A percentile compares a stretch with the other conserved stretches of the same genome.
Evolutionary conservation across 2,797 vertebrate species (phyloP).

Genomic region (Galago senegalensis): DNA sequence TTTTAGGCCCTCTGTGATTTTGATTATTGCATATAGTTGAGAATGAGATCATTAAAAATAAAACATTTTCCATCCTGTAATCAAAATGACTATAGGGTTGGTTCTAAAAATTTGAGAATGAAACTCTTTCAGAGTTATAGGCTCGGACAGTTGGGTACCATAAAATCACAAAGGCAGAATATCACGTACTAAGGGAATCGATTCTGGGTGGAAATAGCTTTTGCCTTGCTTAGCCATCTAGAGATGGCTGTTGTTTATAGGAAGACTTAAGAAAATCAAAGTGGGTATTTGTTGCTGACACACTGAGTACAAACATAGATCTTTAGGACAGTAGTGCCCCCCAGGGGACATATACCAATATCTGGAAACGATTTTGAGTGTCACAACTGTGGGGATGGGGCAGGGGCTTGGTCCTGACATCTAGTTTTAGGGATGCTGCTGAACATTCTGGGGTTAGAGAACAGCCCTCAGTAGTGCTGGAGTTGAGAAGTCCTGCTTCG

Average conservation of each 20-base stretch:
- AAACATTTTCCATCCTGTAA: slow-evolving; percentile 17
- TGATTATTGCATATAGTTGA: slow-evolving; percentile 24
- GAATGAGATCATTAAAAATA: slow-evolving; percentile 24
- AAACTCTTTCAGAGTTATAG: neutral
- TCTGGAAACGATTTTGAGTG: slow-evolving; percentile 16
- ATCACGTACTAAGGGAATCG: neutral
- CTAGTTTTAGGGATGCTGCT: neutral
- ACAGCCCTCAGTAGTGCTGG: neutral
- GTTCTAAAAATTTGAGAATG: slow-evolving; percentile 45
- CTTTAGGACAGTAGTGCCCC: neutral
- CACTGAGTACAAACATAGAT: neutral
- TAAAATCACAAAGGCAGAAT: neutral
- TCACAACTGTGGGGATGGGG: neutral
- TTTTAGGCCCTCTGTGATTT: neutral
- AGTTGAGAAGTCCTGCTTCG: neutral
- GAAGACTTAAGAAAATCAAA: slow-evolving; percentile 54
- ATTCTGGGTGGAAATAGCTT: neutral
- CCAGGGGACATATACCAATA: neutral
- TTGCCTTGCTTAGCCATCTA: neutral
- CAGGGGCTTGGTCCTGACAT: neutral
- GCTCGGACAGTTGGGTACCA: neutral
- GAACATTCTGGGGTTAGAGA: fast-evolving
- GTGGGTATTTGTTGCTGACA: slow-evolving; percentile 12
- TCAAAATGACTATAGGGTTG: neutral
- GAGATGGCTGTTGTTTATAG: neutral